Evolutionary conservation across 2,888 invertebrate species (phyloP).

Genomic region (Chloroclystis v-ata): DNA sequence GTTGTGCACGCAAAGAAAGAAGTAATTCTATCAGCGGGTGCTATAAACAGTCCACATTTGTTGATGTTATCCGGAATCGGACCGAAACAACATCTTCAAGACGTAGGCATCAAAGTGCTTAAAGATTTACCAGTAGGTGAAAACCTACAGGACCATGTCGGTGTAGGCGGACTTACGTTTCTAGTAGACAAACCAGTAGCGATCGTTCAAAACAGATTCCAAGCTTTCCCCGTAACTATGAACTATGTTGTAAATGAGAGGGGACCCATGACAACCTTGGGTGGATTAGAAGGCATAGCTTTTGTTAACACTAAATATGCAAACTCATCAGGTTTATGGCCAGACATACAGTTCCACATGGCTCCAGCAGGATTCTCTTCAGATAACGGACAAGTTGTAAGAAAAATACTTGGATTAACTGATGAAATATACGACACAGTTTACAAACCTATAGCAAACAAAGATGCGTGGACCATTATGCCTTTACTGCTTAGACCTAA

Average conservation of each 20-base stretch:
- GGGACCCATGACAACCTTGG: conserved; percentile 92
- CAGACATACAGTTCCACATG: conserved; percentile 95
- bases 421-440: conserved; percentile 89
- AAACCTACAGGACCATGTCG: conserved; percentile 93
- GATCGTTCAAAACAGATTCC: conserved; percentile 87
- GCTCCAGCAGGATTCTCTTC: conserved; percentile 92
- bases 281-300: conserved; percentile 92
- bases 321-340: conserved; percentile 86
- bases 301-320: conserved; percentile 92
- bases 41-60: conserved; percentile 94
- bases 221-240: conserved; percentile 87
- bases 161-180: conserved; percentile 89
- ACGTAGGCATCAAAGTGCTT: conserved; percentile 84
- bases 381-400: conserved; percentile 85
- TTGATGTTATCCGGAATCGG: conserved; percentile 94
- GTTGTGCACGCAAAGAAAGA: conserved; percentile 87
- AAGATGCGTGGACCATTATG: conserved; percentile 90
- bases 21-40: conserved; percentile 92
- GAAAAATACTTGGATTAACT: conserved; percentile 87
- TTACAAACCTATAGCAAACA: conserved; percentile 87
- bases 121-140: conserved; percentile 88
- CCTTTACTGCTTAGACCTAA: conserved; percentile 88
- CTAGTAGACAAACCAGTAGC: conserved; percentile 89
- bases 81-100: conserved; percentile 82
- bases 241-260: conserved; percentile 86